Conservation (phyloP, 2,888 invertebrate genomes). For the Gari tellinella region DNA sequence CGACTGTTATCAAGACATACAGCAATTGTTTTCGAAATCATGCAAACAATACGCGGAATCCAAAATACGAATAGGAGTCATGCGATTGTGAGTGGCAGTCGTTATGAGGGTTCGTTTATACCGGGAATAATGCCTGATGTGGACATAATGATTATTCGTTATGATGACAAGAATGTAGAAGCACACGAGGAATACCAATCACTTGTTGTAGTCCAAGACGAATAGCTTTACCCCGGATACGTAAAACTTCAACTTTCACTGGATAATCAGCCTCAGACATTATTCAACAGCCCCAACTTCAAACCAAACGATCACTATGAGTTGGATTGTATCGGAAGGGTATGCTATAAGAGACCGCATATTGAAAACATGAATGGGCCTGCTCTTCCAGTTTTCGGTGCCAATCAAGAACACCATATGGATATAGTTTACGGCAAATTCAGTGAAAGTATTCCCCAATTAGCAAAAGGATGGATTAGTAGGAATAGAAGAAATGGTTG, state of each 20-base stretch:
- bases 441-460: neutral
- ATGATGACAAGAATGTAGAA: too few species aligned
- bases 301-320: neutral
- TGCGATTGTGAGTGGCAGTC: too few species aligned
- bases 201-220: neutral
- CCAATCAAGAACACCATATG: neutral
- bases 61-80: too few species aligned
- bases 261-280: conserved; percentile 1
- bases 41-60: too few species aligned
- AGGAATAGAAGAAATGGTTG: neutral
- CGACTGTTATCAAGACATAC: too few species aligned
- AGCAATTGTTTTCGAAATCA: too few species aligned
- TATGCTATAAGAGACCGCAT: neutral
- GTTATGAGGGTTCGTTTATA: too few species aligned
- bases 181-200: too few species aligned
- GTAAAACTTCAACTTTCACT: neutral
- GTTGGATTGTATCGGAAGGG: neutral
- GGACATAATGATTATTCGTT: too few species aligned
- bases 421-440: neutral
- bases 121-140: too few species aligned
- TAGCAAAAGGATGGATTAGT: neutral
- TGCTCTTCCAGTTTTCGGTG: neutral
- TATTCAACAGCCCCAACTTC: neutral
- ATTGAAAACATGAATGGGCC: conserved; percentile 3
- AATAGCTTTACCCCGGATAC: conserved; percentile 10